Percentiles rank a stretch among this genome's conserved stretches.
phyloP scores from a whole-genome alignment of 2,113 vertebrate species.

The Progne subis region DNA sequence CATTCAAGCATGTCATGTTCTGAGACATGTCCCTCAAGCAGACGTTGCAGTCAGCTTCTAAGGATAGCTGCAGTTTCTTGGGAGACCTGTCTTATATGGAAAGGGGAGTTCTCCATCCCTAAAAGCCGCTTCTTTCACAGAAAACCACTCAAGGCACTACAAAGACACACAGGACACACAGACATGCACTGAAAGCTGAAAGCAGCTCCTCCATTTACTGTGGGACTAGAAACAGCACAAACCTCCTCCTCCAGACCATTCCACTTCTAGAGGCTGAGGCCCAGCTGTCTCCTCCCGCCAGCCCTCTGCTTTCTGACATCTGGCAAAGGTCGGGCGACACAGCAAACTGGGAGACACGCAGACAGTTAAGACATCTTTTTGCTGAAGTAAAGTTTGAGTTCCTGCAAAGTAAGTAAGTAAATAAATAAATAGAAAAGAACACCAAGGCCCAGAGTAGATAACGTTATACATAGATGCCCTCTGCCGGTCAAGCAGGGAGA shows the following conservation, averaged over 20 bases:
- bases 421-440: background rate
- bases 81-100: background rate
- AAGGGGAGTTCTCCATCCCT: background rate
- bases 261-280: background rate
- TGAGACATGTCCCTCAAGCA: background rate
- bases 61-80: background rate
- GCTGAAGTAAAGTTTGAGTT: slow-evolving; percentile 17
- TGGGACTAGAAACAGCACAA: background rate
- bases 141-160: slow-evolving; percentile 6
- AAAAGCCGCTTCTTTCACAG: background rate
- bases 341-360: background rate
- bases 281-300: background rate
- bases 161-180: slow-evolving; percentile 40
- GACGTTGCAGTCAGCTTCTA: background rate
- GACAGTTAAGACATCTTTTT: slow-evolving; percentile 25
- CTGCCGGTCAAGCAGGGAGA: slow-evolving; percentile 26
- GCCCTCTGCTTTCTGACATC: background rate
- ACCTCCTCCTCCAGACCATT: background rate
- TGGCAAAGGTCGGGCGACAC: background rate
- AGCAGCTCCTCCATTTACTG: slow-evolving; percentile 51
- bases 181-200: slow-evolving; percentile 10
- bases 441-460: background rate
- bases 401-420: slow-evolving; percentile 49
- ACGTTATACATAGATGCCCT: slow-evolving; percentile 31
- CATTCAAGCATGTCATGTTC: background rate